Base-by-base conservation (phyloP, 2,888 invertebrate species). In the Barypeithes pellucidus region DNA sequence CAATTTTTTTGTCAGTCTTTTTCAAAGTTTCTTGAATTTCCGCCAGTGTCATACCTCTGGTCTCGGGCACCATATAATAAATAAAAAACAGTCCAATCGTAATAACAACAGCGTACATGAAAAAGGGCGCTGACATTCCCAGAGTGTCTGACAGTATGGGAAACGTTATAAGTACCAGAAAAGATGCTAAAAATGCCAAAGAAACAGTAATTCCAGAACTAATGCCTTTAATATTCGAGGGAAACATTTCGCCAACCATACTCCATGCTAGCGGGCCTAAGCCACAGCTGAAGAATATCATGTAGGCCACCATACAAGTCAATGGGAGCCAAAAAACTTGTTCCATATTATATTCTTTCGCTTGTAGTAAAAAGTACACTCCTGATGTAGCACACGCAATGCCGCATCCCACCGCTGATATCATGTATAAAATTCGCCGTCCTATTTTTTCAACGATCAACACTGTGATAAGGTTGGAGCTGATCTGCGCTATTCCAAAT, bases 181-280 rank as follows among this genome's bases (percentile, higher is more conserved):
- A 81, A 47, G 77, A 77, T 12, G 76, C 77, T 12, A 70, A 39
- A 22, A 79, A 77, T 24, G 79, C 75, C 0, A 77, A 61, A 14
- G 77, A 75, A 8, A 78, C 75, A 0, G 78, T 76, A 0, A 93
- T 92, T 24, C 90, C 87, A 0, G 77, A 69, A 0, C 93, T 90
- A 84, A 94, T 93, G 1, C 94, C 91, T 72, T 78, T 79, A 12
- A 76, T 70, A 77, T 93, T 92, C 0, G 91, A 86, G 16, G 96
- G 91, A 84, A 96, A 92, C 85, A 95, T 89, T 84, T 95, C 95
- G 0, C 93, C 92, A 88, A 94, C 90, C 36, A 95, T 90, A 0
- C 94, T 92, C 94, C 94, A 95, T 0, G 94, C 93, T 50, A 95
- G 83, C 0, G 94, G 92, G 3, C 96, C 94, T 66, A 92, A 89